A percentile compares a stretch with the other conserved stretches of the same genome.
Conservation (phyloP, 2,888 invertebrate genomes). For the Drosophila mulleri region DNA sequence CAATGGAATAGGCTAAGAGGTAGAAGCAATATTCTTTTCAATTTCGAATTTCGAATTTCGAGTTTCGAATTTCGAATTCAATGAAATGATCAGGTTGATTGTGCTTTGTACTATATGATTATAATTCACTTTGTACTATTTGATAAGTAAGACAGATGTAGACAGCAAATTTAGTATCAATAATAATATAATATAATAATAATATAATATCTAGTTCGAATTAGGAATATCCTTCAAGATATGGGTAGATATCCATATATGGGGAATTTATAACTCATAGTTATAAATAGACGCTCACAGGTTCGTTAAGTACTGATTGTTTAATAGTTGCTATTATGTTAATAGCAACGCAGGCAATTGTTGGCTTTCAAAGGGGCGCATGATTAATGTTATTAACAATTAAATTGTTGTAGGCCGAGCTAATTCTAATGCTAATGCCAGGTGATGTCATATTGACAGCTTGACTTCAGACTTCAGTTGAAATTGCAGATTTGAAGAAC, state of each 20-base stretch:
- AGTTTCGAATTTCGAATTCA: too few relatives aligned
- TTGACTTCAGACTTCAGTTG: conserved; percentile 13
- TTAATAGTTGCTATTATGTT: conserved; percentile 50
- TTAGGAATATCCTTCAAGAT: too few relatives aligned
- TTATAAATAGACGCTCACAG: not conserved
- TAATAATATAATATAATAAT: too few relatives aligned
- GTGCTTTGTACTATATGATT: too few relatives aligned
- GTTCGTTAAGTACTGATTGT: conserved; percentile 14
- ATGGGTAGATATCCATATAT: not conserved
- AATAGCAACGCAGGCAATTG: conserved; percentile 37
- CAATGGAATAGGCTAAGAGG: too few relatives aligned
- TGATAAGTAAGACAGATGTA: too few relatives aligned
- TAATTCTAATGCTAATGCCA: conserved; percentile 38
- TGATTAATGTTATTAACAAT: conserved; percentile 65
- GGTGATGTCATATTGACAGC: conserved; percentile 54
- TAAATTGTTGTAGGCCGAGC: conserved; percentile 55
- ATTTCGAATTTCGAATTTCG: not conserved
- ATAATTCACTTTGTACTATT: too few relatives aligned
- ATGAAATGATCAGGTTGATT: not conserved
- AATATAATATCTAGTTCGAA: too few relatives aligned
- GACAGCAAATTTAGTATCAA: too few relatives aligned
- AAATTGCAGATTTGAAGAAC: conserved; percentile 43
- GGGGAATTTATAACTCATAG: not conserved
- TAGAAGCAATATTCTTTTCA: not conserved
- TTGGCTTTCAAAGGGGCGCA: conserved; percentile 19